A percentile compares a stretch with the other conserved stretches of the same genome.
These are phyloP conservation scores for Bombus vancouverensis DNA, from an alignment of 1,140 invertebrate genomes.

Conservation along the genomic window DNA sequence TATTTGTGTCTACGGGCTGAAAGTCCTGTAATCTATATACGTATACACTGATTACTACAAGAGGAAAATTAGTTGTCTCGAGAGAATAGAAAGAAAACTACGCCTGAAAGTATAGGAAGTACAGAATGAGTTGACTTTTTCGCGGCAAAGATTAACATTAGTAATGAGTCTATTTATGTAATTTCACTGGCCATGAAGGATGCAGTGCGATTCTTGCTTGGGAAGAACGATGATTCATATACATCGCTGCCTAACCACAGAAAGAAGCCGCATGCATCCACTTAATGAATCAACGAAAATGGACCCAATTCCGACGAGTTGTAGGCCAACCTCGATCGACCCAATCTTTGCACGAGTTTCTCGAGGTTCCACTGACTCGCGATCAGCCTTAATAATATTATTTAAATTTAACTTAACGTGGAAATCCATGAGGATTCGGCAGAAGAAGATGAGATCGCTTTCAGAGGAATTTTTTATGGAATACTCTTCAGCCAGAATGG, in stretches of 20 bases:
- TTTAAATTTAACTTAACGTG: not conserved
- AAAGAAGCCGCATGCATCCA: slow-evolving; percentile 1
- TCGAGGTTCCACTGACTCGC: not conserved
- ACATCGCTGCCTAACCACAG: slow-evolving; percentile 19
- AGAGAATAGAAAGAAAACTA: no score
- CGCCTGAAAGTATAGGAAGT: no score
- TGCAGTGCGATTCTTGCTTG: no score
- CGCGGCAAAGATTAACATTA: no score
- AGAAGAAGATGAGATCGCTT: not conserved
- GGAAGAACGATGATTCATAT: slow-evolving; percentile 59
- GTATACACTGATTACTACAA: no score
- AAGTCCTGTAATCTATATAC: no score
- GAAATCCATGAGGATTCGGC: not conserved
- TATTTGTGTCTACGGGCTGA: no score
- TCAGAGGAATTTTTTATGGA: not conserved
- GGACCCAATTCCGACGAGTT: slow-evolving; percentile 34
- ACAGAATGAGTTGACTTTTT: no score
- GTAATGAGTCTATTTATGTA: no score
- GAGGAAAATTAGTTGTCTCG: no score
- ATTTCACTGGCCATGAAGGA: no score
- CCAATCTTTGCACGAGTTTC: not conserved
- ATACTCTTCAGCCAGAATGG: not conserved
- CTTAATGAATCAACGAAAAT: slow-evolving; percentile 41
- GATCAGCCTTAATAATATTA: not conserved
- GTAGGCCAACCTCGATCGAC: not conserved